Conservation (phyloP, 1,140 invertebrate genomes). For the Ruditapes philippinarum region DNA sequence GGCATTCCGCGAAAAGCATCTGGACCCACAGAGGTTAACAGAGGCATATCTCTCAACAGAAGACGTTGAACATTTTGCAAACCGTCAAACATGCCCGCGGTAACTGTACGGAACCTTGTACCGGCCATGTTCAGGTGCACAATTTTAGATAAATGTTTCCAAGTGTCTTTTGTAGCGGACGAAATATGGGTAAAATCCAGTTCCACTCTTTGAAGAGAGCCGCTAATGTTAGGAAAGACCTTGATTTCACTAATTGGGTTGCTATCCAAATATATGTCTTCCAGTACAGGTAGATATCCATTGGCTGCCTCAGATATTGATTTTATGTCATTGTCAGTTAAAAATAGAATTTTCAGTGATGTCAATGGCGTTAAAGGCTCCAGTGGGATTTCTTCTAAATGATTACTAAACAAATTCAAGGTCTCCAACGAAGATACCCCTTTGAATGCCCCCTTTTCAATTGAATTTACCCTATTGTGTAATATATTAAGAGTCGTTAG, state of each 20-base stretch:
- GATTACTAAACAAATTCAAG: conserved; percentile 21
- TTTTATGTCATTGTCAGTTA: conserved; percentile 34
- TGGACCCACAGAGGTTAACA: conserved; percentile 23
- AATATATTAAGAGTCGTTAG: conserved; percentile 9
- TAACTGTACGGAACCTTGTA: neutral
- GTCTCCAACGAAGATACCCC: conserved; percentile 14
- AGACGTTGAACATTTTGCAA: neutral
- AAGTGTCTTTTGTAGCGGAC: neutral
- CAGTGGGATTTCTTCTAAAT: conserved; percentile 11
- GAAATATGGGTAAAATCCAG: conserved; percentile 18
- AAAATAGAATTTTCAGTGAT: neutral
- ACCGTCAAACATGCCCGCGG: conserved; percentile 40
- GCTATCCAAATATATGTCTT: conserved; percentile 36
- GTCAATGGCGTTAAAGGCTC: neutral
- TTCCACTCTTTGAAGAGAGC: neutral
- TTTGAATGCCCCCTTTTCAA: conserved; percentile 40
- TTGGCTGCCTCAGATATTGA: neutral
- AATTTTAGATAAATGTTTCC: neutral
- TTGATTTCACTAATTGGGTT: neutral
- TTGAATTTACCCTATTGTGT: neutral
- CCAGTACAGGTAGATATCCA: neutral
- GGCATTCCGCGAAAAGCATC: conserved; percentile 37
- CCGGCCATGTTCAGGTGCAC: neutral
- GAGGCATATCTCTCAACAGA: neutral
- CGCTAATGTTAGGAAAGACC: conserved; percentile 31